Percentiles rank a stretch among this genome's conserved stretches.
phyloP scores from a whole-genome alignment of 2,113 vertebrate genomes.

The Seriola quinqueradiata region DNA sequence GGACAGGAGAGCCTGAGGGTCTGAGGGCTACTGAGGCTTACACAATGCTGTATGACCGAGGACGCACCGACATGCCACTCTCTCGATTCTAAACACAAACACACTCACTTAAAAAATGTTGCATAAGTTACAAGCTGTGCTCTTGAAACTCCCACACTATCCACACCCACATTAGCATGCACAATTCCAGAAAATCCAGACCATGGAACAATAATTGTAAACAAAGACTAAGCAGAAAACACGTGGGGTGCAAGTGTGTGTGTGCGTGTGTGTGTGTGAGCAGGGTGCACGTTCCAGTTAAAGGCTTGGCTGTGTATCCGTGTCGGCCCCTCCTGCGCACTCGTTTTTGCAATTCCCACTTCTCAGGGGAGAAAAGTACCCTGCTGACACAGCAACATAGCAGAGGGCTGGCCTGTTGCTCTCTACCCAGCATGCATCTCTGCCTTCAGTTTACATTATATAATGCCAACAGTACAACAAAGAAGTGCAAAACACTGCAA shows the following conservation, averaged over 20 bases:
- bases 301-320: background rate
- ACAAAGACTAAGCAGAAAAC: slow-evolving; percentile 15
- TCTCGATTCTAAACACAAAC: slow-evolving; percentile 1
- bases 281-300: background rate
- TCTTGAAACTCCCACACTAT: slow-evolving; percentile 18
- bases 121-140: slow-evolving; percentile 22
- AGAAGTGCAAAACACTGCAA: slow-evolving; percentile 1
- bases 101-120: slow-evolving; percentile 14
- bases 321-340: slow-evolving; percentile 12
- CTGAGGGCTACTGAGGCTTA: slow-evolving; percentile 22
- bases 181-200: slow-evolving; percentile 29
- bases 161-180: slow-evolving; percentile 24
- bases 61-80: background rate
- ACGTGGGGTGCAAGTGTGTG: background rate
- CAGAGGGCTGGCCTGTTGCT: slow-evolving; percentile 35
- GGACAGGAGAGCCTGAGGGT: slow-evolving; percentile 4
- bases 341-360: slow-evolving; percentile 21
- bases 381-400: slow-evolving; percentile 64
- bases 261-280: background rate
- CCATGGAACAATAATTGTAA: background rate
- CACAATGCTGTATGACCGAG: slow-evolving; percentile 1
- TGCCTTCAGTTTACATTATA: slow-evolving; percentile 59
- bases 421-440: slow-evolving; percentile 67
- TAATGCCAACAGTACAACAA: slow-evolving; percentile 40
- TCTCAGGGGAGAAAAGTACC: slow-evolving; percentile 35